These are phyloP conservation scores for Dryocosmus kuriphilus DNA, from an alignment of 2,888 invertebrate species.

Conservation along the genomic window DNA sequence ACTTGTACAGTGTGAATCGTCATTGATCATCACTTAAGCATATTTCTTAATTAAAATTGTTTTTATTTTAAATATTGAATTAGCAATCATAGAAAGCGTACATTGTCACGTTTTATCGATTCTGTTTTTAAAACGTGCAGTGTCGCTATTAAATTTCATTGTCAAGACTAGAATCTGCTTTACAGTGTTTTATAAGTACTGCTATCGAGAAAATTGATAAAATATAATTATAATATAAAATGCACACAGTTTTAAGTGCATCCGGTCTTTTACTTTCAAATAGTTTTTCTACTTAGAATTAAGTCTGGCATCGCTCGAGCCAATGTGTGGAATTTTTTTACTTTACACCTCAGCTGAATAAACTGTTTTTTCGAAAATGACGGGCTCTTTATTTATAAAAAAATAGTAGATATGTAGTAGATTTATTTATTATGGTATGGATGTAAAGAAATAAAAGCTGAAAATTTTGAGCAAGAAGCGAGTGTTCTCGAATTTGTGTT, in stretches of 20 bases:
- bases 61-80: not conserved
- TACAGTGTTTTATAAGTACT: not conserved
- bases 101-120: not conserved
- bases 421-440: too few species aligned
- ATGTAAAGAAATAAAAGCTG: too few species aligned
- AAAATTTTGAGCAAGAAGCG: too few species aligned
- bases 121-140: conserved; percentile 6
- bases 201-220: not conserved
- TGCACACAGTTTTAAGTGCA: not conserved
- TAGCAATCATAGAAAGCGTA: not conserved
- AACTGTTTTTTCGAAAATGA: conserved; percentile 15
- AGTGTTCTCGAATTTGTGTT: too few species aligned
- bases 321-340: conserved; percentile 13
- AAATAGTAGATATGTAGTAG: not conserved
- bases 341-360: not conserved
- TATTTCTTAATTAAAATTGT: conserved; percentile 4
- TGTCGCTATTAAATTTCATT: not conserved
- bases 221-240: not conserved
- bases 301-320: conserved; percentile 36
- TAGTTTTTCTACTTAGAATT: conserved; percentile 65
- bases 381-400: not conserved
- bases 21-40: conserved; percentile 15
- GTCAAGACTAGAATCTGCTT: not conserved
- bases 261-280: conserved; percentile 40
- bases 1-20: not conserved